A percentile compares a stretch with the other conserved stretches of the same genome.
Conservation (phyloP, 2,113 vertebrate genomes). For the Alouatta palliata region DNA sequence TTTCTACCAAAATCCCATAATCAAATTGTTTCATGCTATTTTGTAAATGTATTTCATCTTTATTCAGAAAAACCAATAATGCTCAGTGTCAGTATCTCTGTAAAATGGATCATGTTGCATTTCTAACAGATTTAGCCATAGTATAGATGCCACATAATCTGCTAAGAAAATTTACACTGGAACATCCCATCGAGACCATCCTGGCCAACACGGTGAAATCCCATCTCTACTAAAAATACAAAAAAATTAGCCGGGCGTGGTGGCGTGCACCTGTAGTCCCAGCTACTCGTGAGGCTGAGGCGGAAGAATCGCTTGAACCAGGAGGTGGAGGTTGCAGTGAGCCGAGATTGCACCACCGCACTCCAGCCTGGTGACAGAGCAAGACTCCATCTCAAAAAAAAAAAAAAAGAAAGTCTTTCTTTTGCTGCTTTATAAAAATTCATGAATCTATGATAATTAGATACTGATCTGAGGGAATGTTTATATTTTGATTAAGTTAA, state of each 20-base stretch:
- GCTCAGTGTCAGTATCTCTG: background rate
- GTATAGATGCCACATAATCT: background rate
- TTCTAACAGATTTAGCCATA: background rate
- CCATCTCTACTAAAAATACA: too few relatives aligned
- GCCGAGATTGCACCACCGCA: too few relatives aligned
- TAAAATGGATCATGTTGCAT: background rate
- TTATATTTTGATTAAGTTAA: background rate
- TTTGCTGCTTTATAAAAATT: background rate
- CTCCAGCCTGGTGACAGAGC: too few relatives aligned
- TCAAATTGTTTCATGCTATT: background rate
- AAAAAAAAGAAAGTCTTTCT: background rate
- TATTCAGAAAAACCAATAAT: background rate
- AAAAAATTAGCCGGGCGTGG: too few relatives aligned
- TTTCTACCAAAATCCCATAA: background rate
- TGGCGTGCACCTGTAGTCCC: too few relatives aligned
- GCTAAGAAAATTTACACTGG: background rate
- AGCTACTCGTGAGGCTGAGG: too few relatives aligned
- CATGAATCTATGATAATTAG: background rate
- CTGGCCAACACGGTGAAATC: too few relatives aligned
- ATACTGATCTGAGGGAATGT: background rate
- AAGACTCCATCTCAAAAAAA: too few relatives aligned
- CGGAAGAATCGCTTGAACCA: too few relatives aligned
- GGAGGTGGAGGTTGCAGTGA: too few relatives aligned
- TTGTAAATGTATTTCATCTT: background rate
- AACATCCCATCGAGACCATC: too few relatives aligned